Evolutionary conservation across 2,113 vertebrate genomes (phyloP).

Genomic region (Sceloporus undulatus): DNA sequence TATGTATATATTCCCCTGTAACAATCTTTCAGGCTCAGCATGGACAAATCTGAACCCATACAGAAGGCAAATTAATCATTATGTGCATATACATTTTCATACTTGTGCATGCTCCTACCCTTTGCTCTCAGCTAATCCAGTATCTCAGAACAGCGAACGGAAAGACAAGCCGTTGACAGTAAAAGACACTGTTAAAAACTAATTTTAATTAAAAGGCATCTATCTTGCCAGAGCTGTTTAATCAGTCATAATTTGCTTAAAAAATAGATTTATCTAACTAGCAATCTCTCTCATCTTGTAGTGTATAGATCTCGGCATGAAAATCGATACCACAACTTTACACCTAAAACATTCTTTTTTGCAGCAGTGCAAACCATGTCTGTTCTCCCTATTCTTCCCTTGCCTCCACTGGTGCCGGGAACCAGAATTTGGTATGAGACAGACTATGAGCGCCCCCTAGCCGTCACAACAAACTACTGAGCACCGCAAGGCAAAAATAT

Average conservation of each 20-base stretch:
- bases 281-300: slow-evolving; percentile 63
- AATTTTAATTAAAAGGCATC: slow-evolving; percentile 70
- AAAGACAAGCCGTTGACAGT: slow-evolving; percentile 27
- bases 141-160: slow-evolving; percentile 44
- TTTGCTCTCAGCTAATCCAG: slow-evolving; percentile 42
- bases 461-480: slow-evolving; percentile 65
- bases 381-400: slow-evolving; percentile 25
- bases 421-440: slow-evolving; percentile 61
- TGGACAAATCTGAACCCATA: slow-evolving; percentile 12
- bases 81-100: background rate
- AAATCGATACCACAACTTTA: slow-evolving; percentile 77
- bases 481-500: slow-evolving; percentile 43
- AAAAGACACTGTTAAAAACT: slow-evolving; percentile 57
- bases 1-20: slow-evolving; percentile 25
- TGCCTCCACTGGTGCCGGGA: slow-evolving; percentile 26
- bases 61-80: slow-evolving; percentile 27
- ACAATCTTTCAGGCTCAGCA: slow-evolving; percentile 37
- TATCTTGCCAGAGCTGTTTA: slow-evolving; percentile 54
- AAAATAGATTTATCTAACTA: slow-evolving; percentile 70
- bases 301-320: slow-evolving; percentile 58
- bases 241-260: slow-evolving; percentile 68
- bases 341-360: slow-evolving; percentile 49
- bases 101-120: background rate
- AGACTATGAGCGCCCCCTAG: slow-evolving; percentile 84
- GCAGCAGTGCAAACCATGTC: slow-evolving; percentile 48